phyloP scores from a whole-genome alignment of 2,888 invertebrate genomes.

The Acleris holmiana region DNA sequence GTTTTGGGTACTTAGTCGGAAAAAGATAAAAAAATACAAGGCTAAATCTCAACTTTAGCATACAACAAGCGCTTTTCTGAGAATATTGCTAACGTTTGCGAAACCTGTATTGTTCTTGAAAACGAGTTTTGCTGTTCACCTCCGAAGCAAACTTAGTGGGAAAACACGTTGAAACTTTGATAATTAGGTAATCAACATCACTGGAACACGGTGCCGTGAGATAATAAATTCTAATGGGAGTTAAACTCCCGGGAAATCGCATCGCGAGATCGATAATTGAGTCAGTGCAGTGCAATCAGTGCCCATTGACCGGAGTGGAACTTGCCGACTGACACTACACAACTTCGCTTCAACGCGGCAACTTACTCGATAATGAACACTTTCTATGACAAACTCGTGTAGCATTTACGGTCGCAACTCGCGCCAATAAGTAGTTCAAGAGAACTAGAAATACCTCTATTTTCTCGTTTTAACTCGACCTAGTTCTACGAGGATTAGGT shows the following conservation, averaged over 20 bases:
- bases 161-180: constrained; percentile 28
- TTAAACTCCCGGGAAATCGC: constrained; percentile 35
- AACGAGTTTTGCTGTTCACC: constrained; percentile 14
- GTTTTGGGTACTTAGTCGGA: too few relatives aligned
- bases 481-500: not conserved
- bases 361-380: constrained; percentile 41
- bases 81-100: constrained; percentile 11
- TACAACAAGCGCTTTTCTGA: constrained; percentile 19
- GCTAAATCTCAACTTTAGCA: constrained; percentile 14
- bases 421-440: not conserved
- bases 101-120: constrained; percentile 21
- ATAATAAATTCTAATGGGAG: constrained; percentile 36
- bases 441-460: not conserved
- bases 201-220: constrained; percentile 11
- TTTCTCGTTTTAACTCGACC: not conserved
- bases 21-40: not conserved
- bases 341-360: constrained; percentile 11
- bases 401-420: not conserved
- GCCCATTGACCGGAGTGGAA: constrained; percentile 48
- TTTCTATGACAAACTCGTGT: not conserved
- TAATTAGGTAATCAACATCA: constrained; percentile 28
- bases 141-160: constrained; percentile 4
- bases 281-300: constrained; percentile 51
- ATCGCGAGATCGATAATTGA: constrained; percentile 37
- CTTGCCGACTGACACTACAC: not conserved